phyloP scores from a whole-genome alignment of 2,113 vertebrate genomes.

The Hepsetus odoe region DNA sequence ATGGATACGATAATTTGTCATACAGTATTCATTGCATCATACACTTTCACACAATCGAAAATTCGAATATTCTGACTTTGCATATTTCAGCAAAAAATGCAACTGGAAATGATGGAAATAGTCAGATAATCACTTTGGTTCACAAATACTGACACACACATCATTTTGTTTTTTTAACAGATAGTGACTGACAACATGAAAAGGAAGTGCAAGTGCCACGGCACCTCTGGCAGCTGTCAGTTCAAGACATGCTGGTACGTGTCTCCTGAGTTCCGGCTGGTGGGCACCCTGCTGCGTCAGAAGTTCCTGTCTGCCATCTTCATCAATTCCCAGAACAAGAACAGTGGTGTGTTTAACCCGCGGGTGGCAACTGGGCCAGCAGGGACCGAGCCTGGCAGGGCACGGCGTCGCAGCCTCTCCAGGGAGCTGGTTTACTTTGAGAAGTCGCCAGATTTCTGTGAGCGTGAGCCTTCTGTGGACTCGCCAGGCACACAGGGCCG shows the following conservation, averaged over 20 bases:
- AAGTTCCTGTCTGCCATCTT: conserved; percentile 84
- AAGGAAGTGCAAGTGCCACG: conserved; percentile 91
- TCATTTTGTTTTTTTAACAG: conserved; percentile 66
- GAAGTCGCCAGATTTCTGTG: conserved; percentile 90
- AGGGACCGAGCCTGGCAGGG: conserved; percentile 53
- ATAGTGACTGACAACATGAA: conserved; percentile 89
- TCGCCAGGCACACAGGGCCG: conserved; percentile 84
- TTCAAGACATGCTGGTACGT: conserved; percentile 93
- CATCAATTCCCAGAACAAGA: conserved; percentile 89
- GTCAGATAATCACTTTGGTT: no score
- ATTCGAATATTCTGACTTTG: no score
- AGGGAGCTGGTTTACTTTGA: conserved; percentile 90
- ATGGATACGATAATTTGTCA: no score
- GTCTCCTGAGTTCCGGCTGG: conserved; percentile 85
- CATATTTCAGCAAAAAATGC: no score
- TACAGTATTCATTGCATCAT: no score
- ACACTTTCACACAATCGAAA: no score
- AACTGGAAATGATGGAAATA: no score
- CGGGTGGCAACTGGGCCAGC: conserved; percentile 62
- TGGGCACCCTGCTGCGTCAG: conserved; percentile 82
- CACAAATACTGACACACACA: conserved; percentile 5
- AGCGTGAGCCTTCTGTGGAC: conserved; percentile 77
- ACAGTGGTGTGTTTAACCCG: conserved; percentile 86
- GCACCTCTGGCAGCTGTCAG: conserved; percentile 92
- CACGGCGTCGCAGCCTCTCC: conserved; percentile 76